Conservation (phyloP, 2,113 vertebrate genomes). For the Geococcyx californianus region DNA sequence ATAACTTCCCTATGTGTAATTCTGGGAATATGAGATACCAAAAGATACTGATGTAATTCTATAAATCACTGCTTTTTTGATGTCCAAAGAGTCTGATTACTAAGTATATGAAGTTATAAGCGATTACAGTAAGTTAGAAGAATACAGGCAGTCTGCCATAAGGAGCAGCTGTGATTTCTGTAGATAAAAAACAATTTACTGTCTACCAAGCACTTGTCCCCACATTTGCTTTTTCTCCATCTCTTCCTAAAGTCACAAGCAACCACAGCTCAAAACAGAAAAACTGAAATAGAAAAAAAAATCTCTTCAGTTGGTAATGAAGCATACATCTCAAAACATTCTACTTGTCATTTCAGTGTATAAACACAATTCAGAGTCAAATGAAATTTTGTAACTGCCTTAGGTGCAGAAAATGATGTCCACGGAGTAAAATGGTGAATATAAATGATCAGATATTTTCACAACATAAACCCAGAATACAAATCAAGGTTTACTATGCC, state of each 20-base stretch:
- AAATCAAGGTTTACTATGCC: not conserved
- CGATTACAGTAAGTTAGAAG: not conserved
- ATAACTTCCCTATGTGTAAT: not conserved
- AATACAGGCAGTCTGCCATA: not conserved
- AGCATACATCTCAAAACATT: not conserved
- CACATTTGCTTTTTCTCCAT: not conserved
- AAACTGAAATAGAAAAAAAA: not conserved
- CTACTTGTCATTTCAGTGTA: not conserved
- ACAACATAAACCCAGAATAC: not conserved
- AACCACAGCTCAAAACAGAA: not conserved
- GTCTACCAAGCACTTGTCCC: not conserved
- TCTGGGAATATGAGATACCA: not conserved
- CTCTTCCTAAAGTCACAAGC: not conserved
- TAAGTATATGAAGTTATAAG: not conserved
- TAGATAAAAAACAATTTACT: not conserved
- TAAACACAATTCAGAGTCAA: not conserved
- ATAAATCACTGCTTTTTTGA: not conserved
- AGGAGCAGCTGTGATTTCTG: not conserved
- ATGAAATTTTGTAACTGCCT: not conserved
- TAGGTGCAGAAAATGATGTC: not conserved
- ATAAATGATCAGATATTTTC: not conserved
- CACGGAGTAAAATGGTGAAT: not conserved
- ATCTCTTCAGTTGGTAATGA: not conserved
- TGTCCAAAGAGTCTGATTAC: not conserved
- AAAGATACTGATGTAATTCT: not conserved